phyloP scores from a whole-genome alignment of 1,140 invertebrate species.

The Rhyacophila brunnea region DNA sequence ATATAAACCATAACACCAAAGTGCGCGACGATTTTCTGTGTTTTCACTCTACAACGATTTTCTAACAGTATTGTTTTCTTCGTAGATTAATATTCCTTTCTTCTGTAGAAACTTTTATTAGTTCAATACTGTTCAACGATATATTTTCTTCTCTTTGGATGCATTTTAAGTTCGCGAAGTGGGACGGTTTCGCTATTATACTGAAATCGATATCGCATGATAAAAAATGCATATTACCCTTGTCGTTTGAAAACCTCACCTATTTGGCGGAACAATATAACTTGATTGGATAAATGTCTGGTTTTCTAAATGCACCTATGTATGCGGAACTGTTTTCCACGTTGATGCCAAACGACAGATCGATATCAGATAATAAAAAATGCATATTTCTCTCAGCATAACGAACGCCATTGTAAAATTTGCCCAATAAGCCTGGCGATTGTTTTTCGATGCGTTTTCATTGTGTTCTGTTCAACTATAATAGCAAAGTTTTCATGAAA shows the following conservation, averaged over 20 bases:
- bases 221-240: constrained; percentile 5
- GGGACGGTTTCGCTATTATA: no score
- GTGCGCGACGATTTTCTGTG: background rate
- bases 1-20: background rate
- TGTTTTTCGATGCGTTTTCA: constrained; percentile 1
- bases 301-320: background rate
- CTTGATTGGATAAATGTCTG: no score
- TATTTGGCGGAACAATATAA: background rate
- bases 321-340: background rate
- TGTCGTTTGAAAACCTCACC: constrained; percentile 1
- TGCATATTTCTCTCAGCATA: background rate
- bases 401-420: background rate
- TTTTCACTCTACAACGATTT: no score
- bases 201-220: constrained; percentile 2
- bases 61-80: background rate
- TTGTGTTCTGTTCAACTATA: background rate
- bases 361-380: background rate
- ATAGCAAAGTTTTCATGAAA: no score
- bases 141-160: background rate
- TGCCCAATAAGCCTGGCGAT: background rate
- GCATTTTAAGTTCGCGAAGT: background rate
- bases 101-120: background rate
- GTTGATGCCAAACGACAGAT: background rate
- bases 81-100: background rate
- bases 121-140: background rate